A percentile compares a stretch with the other conserved stretches of the same genome.
phyloP scores from a whole-genome alignment of 2,797 vertebrate genomes.

The Dallia pectoralis region DNA sequence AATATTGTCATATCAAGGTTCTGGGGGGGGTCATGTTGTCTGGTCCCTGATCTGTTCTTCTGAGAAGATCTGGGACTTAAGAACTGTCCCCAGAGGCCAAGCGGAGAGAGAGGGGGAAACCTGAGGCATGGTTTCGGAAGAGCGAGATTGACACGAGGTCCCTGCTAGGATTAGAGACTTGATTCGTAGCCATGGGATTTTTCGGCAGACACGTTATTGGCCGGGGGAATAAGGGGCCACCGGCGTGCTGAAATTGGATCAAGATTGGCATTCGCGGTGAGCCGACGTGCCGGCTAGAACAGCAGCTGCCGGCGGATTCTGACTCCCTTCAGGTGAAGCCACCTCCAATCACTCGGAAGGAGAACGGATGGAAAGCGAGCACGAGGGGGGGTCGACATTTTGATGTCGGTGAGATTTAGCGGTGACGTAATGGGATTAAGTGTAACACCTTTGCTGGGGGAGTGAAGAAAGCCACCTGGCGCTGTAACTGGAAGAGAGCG shows the following conservation, averaged over 20 bases:
- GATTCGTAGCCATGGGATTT: slow-evolving; percentile 92
- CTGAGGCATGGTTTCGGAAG: slow-evolving; percentile 80
- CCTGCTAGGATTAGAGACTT: slow-evolving; percentile 87
- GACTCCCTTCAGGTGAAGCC: slow-evolving; percentile 89
- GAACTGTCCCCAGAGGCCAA: slow-evolving; percentile 83
- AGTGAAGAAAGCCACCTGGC: slow-evolving; percentile 86
- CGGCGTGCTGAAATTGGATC: slow-evolving; percentile 86
- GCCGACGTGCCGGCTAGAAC: slow-evolving; percentile 74
- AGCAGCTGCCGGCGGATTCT: slow-evolving; percentile 88
- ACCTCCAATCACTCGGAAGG: slow-evolving; percentile 90
- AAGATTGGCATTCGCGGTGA: slow-evolving; percentile 84
- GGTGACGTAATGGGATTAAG: slow-evolving; percentile 90
- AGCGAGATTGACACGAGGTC: slow-evolving; percentile 89
- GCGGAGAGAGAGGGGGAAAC: slow-evolving; percentile 6
- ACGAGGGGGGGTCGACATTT: slow-evolving; percentile 62
- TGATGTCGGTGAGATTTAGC: slow-evolving; percentile 91
- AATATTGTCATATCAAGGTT: slow-evolving; percentile 94
- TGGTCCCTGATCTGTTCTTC: slow-evolving; percentile 89
- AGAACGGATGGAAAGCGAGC: slow-evolving; percentile 81
- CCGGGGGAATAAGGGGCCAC: slow-evolving; percentile 91
- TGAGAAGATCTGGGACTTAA: slow-evolving; percentile 89
- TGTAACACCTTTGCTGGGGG: slow-evolving; percentile 85
- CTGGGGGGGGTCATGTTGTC: slow-evolving; percentile 87
- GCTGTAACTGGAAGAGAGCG: slow-evolving; percentile 79
- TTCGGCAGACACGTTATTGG: slow-evolving; percentile 94